Evolutionary conservation across 2,113 vertebrate genomes (phyloP).

Genomic region (Thermophis baileyi): DNA sequence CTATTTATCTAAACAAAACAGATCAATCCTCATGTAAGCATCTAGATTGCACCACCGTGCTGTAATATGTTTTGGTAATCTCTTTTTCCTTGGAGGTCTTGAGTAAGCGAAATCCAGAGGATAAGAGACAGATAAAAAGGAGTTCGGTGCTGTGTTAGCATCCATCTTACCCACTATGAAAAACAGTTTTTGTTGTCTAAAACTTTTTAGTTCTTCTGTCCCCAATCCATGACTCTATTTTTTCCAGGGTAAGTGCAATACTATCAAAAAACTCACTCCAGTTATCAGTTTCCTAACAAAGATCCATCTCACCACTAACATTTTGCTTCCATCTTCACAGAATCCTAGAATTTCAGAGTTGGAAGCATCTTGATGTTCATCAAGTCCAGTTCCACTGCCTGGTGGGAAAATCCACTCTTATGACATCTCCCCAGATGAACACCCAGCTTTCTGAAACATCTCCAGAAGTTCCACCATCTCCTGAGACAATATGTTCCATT

Average conservation of each 20-base stretch:
- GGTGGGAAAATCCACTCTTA: neutral
- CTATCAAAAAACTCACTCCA: neutral
- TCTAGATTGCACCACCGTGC: neutral
- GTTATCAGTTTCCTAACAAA: too few species aligned
- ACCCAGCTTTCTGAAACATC: neutral
- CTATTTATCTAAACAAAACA: neutral
- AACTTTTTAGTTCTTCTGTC: constrained; percentile 32
- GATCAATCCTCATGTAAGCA: neutral
- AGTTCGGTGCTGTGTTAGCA: neutral
- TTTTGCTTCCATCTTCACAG: neutral
- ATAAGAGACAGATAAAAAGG: neutral
- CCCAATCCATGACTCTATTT: neutral
- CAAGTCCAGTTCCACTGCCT: neutral
- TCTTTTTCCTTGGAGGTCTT: neutral
- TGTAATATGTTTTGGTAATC: neutral
- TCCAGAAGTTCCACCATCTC: neutral
- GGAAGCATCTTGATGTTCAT: neutral
- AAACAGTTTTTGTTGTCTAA: constrained; percentile 20
- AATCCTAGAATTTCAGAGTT: neutral
- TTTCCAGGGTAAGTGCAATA: constrained; percentile 33
- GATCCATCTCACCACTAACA: neutral
- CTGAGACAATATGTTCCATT: neutral
- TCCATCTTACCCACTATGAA: neutral
- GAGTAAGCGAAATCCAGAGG: neutral
- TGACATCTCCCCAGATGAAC: neutral